phyloP scores from a whole-genome alignment of 2,797 vertebrate species.

The Lindbergichthys nudifrons region DNA sequence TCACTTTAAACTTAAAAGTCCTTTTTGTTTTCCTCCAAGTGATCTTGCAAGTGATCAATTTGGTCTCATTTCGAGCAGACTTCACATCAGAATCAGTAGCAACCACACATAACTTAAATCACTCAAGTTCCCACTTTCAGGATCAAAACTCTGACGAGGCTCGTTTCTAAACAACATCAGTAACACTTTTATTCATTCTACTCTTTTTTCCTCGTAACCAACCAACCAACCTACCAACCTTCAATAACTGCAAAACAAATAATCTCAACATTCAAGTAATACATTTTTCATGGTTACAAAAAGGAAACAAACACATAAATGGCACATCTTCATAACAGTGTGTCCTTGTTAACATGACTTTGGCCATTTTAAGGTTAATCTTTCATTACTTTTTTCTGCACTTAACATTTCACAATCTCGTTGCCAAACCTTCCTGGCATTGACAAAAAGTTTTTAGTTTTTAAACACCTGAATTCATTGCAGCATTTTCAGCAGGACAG shows the following conservation, averaged over 20 bases:
- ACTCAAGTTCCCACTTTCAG: slow-evolving; percentile 52
- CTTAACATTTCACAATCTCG: slow-evolving; percentile 61
- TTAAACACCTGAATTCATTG: slow-evolving; percentile 81
- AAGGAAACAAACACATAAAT: slow-evolving; percentile 69
- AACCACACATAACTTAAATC: slow-evolving; percentile 69
- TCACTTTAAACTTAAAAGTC: slow-evolving; percentile 79
- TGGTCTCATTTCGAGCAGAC: slow-evolving; percentile 82
- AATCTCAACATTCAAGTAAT: slow-evolving; percentile 86
- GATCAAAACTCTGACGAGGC: slow-evolving; percentile 67
- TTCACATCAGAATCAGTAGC: slow-evolving; percentile 84
- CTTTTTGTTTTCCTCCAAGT: slow-evolving; percentile 84
- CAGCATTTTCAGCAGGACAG: slow-evolving; percentile 77
- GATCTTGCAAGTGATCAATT: slow-evolving; percentile 97
- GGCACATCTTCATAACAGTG: slow-evolving; percentile 74
- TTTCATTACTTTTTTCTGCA: slow-evolving; percentile 44
- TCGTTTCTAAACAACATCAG: slow-evolving; percentile 63
- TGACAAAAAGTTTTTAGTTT: slow-evolving; percentile 30
- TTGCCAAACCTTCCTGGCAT: slow-evolving; percentile 58
- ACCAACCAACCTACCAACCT: slow-evolving; percentile 48
- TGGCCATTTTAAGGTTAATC: slow-evolving; percentile 64
- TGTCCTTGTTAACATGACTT: slow-evolving; percentile 71
- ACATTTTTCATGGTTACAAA: slow-evolving; percentile 73
- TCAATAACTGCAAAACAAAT: slow-evolving; percentile 68
- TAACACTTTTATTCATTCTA: slow-evolving; percentile 66
- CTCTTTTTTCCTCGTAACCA: slow-evolving; percentile 66